Percentiles rank a stretch among this genome's conserved stretches.
Conservation (phyloP, 2,888 invertebrate species). For the Lasioglossum calceatum region DNA sequence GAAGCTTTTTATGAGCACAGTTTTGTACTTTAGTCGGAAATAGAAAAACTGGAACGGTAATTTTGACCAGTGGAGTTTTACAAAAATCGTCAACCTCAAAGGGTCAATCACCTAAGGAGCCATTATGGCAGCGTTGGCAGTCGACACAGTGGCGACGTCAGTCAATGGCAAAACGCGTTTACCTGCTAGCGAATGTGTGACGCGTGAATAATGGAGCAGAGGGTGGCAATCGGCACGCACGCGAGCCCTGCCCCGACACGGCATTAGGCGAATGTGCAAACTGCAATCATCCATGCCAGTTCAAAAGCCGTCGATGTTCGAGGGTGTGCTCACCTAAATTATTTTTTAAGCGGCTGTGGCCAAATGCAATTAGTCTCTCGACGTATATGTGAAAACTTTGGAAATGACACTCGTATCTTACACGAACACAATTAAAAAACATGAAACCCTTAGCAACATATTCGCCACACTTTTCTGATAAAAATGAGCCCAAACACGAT, state of each 20-base stretch:
- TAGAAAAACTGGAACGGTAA: neutral
- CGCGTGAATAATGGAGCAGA: constrained; percentile 54
- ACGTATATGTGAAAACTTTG: neutral
- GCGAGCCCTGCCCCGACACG: neutral
- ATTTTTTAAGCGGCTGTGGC: neutral
- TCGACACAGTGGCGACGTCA: constrained; percentile 16
- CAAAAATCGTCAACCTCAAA: neutral
- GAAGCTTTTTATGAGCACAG: neutral
- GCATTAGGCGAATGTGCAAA: neutral
- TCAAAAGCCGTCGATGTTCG: constrained; percentile 6
- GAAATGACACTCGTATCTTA: too few species aligned
- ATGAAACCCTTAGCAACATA: neutral
- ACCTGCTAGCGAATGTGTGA: constrained; percentile 31
- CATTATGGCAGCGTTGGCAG: constrained; percentile 1
- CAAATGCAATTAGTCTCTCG: neutral
- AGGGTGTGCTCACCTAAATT: neutral
- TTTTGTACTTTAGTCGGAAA: neutral
- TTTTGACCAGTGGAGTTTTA: neutral
- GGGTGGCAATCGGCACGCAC: constrained; percentile 36
- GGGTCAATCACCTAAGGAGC: neutral
- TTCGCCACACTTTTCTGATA: neutral
- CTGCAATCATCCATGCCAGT: neutral
- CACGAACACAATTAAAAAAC: too few species aligned
- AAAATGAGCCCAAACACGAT: neutral
- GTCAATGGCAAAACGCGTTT: constrained; percentile 43